These are phyloP conservation scores for Tyria jacobaeae DNA, from an alignment of 2,888 invertebrate genomes.

Conservation along the genomic window DNA sequence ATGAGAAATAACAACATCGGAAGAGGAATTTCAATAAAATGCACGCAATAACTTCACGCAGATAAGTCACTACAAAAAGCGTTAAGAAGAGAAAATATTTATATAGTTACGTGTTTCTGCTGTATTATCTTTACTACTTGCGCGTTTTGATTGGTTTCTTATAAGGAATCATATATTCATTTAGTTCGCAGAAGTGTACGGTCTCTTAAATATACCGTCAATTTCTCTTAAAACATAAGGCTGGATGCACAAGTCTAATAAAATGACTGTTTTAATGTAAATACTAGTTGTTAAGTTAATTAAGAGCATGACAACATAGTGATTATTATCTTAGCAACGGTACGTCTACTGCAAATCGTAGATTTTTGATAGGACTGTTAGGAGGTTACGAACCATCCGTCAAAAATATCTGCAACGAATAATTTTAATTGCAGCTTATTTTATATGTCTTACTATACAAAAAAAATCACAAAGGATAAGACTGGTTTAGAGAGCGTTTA, in stretches of 20 bases:
- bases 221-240: constrained; percentile 13
- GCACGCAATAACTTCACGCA: neutral
- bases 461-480: too few species aligned
- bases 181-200: neutral
- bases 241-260: neutral
- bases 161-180: neutral
- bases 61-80: neutral
- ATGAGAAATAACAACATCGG: neutral
- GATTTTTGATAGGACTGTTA: neutral
- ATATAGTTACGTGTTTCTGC: neutral
- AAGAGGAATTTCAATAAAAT: neutral
- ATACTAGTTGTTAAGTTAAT: neutral
- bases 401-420: too few species aligned
- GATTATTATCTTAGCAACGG: neutral
- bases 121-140: neutral
- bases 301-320: neutral
- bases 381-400: too few species aligned
- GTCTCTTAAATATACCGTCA: neutral
- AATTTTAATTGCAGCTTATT: too few species aligned
- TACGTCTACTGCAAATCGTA: neutral
- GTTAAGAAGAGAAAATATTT: neutral
- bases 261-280: neutral
- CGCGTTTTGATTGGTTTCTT: neutral
- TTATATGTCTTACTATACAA: too few species aligned
- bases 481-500: too few species aligned